These are phyloP conservation scores for Meles meles DNA, from an alignment of 2,113 vertebrate genomes.

Conservation along the genomic window DNA sequence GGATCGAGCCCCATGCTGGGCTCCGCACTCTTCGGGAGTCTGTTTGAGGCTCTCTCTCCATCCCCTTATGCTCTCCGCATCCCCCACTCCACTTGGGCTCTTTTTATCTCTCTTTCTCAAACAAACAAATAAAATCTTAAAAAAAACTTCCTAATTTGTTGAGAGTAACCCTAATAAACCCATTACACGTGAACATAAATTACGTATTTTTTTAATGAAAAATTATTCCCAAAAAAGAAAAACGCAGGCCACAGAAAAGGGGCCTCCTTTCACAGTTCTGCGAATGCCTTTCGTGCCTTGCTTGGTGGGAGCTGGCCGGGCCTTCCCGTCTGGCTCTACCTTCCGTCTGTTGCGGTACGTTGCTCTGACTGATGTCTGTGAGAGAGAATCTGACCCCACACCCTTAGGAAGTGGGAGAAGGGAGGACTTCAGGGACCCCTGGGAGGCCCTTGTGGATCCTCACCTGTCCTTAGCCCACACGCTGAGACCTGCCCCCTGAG, in stretches of 20 bases:
- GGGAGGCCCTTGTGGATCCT: rapidly evolving
- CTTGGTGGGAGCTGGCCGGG: rapidly evolving
- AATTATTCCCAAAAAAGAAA: not conserved
- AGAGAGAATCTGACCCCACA: too few relatives aligned
- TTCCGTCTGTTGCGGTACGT: rapidly evolving
- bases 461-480: rapidly evolving
- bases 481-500: not conserved
- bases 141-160: not conserved
- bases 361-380: not conserved
- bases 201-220: not conserved
- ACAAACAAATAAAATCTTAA: not conserved
- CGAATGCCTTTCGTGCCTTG: rapidly evolving
- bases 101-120: not conserved
- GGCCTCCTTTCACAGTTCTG: not conserved
- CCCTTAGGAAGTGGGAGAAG: not conserved
- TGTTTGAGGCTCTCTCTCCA: not conserved
- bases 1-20: not conserved
- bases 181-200: not conserved
- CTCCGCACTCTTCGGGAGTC: not conserved
- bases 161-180: not conserved
- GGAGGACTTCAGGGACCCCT: rapidly evolving
- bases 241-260: too few relatives aligned
- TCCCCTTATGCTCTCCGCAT: not conserved
- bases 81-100: too few relatives aligned
- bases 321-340: rapidly evolving